These are phyloP conservation scores for Odontomyia ornata DNA, from an alignment of 2,888 invertebrate genomes.

Conservation along the genomic window DNA sequence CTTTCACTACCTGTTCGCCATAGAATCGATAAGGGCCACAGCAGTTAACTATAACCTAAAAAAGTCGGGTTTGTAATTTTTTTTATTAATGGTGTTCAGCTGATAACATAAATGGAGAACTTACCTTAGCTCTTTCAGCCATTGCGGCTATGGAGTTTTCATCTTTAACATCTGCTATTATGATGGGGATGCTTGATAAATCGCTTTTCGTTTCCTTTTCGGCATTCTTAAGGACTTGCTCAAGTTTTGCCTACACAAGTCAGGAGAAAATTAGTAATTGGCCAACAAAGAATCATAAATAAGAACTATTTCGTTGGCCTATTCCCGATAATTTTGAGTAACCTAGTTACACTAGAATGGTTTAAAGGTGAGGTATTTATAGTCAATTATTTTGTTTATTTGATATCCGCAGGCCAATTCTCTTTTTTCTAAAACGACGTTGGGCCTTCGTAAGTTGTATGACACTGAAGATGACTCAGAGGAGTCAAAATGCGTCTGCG, in stretches of 20 bases:
- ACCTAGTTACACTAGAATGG: too few relatives aligned
- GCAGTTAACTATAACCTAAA: constrained; percentile 77
- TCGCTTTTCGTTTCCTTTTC: constrained; percentile 65
- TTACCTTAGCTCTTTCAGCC: constrained; percentile 79
- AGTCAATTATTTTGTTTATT: too few relatives aligned
- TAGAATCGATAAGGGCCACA: constrained; percentile 91
- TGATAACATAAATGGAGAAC: neutral
- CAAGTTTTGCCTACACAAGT: constrained; percentile 65
- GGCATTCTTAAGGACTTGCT: constrained; percentile 65
- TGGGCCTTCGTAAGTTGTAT: too few relatives aligned
- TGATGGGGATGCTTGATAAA: constrained; percentile 70
- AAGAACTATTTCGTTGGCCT: too few relatives aligned
- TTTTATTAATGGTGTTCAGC: neutral
- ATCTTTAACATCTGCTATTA: constrained; percentile 82
- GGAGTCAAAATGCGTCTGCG: too few relatives aligned
- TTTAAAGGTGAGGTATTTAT: too few relatives aligned
- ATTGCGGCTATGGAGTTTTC: constrained; percentile 79
- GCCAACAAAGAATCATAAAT: too few relatives aligned
- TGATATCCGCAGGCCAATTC: too few relatives aligned
- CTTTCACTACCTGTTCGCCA: constrained; percentile 89
- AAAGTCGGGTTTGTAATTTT: neutral
- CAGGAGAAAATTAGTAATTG: too few relatives aligned
- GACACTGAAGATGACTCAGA: too few relatives aligned
- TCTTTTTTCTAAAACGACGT: too few relatives aligned
- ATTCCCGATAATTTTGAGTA: too few relatives aligned